A percentile compares a stretch with the other conserved stretches of the same genome.
Evolutionary conservation across 2,113 vertebrate genomes (phyloP).

Genomic region (Tenrec ecaudatus): DNA sequence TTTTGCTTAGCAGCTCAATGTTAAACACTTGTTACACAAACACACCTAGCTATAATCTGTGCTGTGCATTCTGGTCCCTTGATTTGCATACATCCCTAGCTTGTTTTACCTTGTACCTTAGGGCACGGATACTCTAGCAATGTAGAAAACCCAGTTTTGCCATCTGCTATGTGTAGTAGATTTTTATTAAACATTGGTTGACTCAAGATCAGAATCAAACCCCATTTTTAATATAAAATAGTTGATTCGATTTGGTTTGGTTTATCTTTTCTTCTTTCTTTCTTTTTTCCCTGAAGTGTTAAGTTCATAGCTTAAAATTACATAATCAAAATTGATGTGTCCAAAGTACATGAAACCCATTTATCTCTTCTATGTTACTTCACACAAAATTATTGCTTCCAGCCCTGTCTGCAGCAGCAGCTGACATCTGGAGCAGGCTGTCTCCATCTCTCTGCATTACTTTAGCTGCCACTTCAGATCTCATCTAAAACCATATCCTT

Average conservation of each 20-base stretch:
- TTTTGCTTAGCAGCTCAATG: too few relatives aligned
- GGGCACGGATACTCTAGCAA: neutral
- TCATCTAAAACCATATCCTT: slow-evolving; percentile 54
- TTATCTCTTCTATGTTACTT: slow-evolving; percentile 13
- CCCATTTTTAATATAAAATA: slow-evolving; percentile 39
- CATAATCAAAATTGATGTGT: slow-evolving; percentile 41
- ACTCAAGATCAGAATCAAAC: neutral
- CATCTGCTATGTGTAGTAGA: neutral
- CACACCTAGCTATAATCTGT: neutral
- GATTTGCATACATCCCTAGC: neutral
- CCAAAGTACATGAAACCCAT: neutral
- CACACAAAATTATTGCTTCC: neutral
- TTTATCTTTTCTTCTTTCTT: neutral
- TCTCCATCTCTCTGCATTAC: slow-evolving; percentile 47
- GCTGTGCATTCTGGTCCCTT: rapidly evolving
- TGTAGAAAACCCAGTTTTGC: neutral
- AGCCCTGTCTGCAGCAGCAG: neutral
- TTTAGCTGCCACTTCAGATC: slow-evolving; percentile 64
- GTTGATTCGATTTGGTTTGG: neutral
- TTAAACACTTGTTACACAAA: too few relatives aligned
- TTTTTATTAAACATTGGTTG: neutral
- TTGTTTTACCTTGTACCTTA: neutral
- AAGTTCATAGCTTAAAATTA: slow-evolving; percentile 23
- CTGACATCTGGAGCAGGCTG: slow-evolving; percentile 25
- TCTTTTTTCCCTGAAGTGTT: neutral